phyloP scores from a whole-genome alignment of 1,140 invertebrate genomes.

The Caerostris extrusa region DNA sequence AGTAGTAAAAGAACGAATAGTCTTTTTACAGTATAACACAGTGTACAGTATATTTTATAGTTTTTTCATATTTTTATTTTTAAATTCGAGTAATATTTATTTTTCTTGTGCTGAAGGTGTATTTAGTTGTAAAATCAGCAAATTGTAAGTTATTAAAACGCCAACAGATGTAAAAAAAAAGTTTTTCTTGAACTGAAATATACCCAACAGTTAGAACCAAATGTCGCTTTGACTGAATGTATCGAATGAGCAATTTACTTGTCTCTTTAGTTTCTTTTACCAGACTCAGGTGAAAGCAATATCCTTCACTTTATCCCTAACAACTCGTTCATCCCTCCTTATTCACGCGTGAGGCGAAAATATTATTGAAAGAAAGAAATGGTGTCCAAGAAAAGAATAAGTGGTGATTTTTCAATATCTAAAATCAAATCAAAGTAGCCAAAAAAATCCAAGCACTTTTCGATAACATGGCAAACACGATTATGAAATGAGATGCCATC shows the following conservation, averaged over 20 bases:
- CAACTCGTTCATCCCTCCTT: neutral
- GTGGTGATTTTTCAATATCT: neutral
- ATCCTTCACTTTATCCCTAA: slow-evolving; percentile 11
- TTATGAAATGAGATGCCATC: neutral
- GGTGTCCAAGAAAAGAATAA: neutral
- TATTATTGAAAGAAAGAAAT: slow-evolving; percentile 16
- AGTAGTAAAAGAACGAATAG: too few relatives aligned
- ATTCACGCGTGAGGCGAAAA: slow-evolving; percentile 2
- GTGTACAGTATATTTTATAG: too few relatives aligned
- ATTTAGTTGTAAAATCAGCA: slow-evolving; percentile 14
- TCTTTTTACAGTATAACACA: too few relatives aligned
- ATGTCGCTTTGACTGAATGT: neutral
- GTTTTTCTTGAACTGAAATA: neutral
- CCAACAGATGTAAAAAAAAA: neutral
- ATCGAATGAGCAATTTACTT: neutral
- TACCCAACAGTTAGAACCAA: neutral
- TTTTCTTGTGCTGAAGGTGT: too few relatives aligned
- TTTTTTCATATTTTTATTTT: too few relatives aligned
- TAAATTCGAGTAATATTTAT: too few relatives aligned
- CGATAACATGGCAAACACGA: neutral
- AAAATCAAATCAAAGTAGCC: neutral
- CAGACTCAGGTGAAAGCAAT: neutral
- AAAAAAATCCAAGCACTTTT: neutral
- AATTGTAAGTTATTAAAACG: slow-evolving; percentile 20
- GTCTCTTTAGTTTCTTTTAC: neutral